Evolutionary conservation across 2,888 invertebrate genomes (phyloP).

Genomic region (Emmelina monodactyla): DNA sequence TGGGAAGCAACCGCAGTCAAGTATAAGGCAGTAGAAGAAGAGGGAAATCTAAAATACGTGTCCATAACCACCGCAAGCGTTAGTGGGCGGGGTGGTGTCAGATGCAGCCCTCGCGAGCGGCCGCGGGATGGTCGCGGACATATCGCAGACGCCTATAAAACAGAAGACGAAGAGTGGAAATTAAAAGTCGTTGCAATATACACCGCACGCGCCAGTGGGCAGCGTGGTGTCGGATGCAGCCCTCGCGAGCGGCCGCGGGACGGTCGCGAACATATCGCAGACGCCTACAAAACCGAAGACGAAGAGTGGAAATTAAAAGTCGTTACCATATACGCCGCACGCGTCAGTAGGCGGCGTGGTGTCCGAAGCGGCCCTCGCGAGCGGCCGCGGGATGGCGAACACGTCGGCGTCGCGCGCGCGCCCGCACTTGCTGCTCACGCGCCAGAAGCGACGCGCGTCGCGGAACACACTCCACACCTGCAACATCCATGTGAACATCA

Average conservation of each 20-base stretch:
- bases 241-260: conserved; percentile 36
- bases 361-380: conserved; percentile 40
- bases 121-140: conserved; percentile 46
- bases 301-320: too few species aligned
- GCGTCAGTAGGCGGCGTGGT: conserved; percentile 20
- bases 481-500: too few species aligned
- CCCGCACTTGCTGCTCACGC: conserved; percentile 74
- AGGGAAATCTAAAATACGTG: too few species aligned
- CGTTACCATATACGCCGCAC: too few species aligned
- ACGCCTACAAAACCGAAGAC: too few species aligned
- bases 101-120: conserved; percentile 40
- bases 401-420: conserved; percentile 60
- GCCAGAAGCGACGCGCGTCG: conserved; percentile 79
- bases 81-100: conserved; percentile 26
- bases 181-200: too few species aligned
- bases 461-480: conserved; percentile 79
- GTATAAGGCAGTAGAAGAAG: too few species aligned
- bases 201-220: background rate
- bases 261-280: conserved; percentile 59
- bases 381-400: conserved; percentile 44
- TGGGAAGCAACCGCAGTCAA: too few species aligned
- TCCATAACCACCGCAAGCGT: too few species aligned
- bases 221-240: conserved; percentile 37
- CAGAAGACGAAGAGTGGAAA: too few species aligned
- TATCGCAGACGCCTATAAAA: too few species aligned